These are phyloP conservation scores for Solea solea DNA, from an alignment of 2,113 vertebrate species.

Conservation along the genomic window DNA sequence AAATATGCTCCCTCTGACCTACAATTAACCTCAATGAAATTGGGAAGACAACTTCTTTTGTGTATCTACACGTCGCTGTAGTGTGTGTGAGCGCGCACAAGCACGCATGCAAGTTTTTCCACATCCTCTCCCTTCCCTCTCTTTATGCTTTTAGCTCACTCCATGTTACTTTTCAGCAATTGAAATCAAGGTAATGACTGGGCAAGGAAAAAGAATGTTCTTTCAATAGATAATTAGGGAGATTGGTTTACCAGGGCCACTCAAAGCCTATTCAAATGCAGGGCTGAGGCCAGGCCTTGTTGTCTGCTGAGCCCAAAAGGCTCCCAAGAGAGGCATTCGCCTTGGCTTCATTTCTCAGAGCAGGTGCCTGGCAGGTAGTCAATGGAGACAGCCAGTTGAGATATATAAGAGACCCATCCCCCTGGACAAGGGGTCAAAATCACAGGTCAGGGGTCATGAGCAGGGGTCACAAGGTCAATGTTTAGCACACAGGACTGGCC, in stretches of 20 bases:
- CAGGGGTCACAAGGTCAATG: constrained; percentile 88
- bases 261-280: constrained; percentile 82
- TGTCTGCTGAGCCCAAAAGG: constrained; percentile 79
- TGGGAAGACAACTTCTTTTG: constrained; percentile 61
- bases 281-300: constrained; percentile 78
- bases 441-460: constrained; percentile 87
- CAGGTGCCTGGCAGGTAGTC: constrained; percentile 97
- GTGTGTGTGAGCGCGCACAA: constrained; percentile 26
- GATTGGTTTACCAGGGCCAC: constrained; percentile 89
- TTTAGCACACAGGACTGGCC: constrained; percentile 80
- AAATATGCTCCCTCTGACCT: constrained; percentile 69
- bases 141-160: constrained; percentile 66
- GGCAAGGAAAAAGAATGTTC: constrained; percentile 83
- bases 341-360: constrained; percentile 89
- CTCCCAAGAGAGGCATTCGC: constrained; percentile 89
- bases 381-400: constrained; percentile 85
- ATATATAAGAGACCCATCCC: constrained; percentile 80
- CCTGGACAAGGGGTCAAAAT: constrained; percentile 85
- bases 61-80: constrained; percentile 35
- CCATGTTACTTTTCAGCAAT: constrained; percentile 83
- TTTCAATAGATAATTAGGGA: constrained; percentile 92
- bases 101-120: constrained; percentile 60
- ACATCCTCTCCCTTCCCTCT: constrained; percentile 49
- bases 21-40: constrained; percentile 78
- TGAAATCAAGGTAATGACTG: constrained; percentile 88